Evolutionary conservation across 2,888 invertebrate genomes (phyloP).

Genomic region (Eledone cirrhosa): DNA sequence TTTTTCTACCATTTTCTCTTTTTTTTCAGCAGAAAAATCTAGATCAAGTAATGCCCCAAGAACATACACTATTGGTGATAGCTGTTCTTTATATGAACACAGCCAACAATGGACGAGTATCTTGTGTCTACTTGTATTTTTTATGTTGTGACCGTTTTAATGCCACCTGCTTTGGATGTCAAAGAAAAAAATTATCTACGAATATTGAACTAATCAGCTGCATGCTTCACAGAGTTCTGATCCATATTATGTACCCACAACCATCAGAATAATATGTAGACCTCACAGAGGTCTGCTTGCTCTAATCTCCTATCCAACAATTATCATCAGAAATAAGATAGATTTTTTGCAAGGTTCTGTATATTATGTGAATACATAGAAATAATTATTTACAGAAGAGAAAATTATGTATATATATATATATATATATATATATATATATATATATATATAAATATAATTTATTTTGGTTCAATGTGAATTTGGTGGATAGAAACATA

Average conservation of each 20-base stretch:
- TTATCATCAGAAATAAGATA: too few relatives aligned
- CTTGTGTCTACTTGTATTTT: slow-evolving; percentile 24
- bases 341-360: too few relatives aligned
- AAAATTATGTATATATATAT: too few relatives aligned
- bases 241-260: slow-evolving; percentile 16
- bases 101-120: slow-evolving; percentile 25
- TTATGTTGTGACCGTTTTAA: slow-evolving; percentile 25
- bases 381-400: neutral
- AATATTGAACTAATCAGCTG: slow-evolving; percentile 15
- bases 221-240: slow-evolving; percentile 21
- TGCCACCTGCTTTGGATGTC: slow-evolving; percentile 11
- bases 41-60: neutral
- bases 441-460: too few relatives aligned
- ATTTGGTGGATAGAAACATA: too few relatives aligned
- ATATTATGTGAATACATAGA: slow-evolving; percentile 1
- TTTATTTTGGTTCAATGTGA: too few relatives aligned
- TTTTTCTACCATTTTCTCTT: too few relatives aligned
- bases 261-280: slow-evolving; percentile 7
- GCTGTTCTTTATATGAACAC: slow-evolving; percentile 25
- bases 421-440: too few relatives aligned
- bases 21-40: neutral
- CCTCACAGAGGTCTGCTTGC: neutral
- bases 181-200: slow-evolving; percentile 2
- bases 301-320: too few relatives aligned
- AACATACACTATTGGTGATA: slow-evolving; percentile 9